Evolutionary conservation across 2,113 vertebrate species (phyloP).

Genomic region (Psittacus erithacus): DNA sequence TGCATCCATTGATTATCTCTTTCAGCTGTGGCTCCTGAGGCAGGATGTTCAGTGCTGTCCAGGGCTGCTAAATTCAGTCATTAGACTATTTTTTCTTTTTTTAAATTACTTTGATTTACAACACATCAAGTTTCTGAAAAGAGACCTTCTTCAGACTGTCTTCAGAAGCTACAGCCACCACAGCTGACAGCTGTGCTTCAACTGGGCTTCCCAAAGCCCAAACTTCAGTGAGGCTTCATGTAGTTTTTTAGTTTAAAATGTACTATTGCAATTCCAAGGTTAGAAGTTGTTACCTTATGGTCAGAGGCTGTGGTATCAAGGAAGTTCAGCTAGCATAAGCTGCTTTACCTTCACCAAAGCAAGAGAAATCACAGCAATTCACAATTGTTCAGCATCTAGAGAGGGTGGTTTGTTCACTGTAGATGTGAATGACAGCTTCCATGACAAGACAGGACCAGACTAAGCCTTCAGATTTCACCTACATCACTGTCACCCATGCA

Average conservation of each 20-base stretch:
- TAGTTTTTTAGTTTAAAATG: neutral
- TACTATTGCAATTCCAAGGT: neutral
- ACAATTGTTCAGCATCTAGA: accelerated
- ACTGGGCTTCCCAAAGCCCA: neutral
- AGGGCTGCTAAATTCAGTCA: neutral
- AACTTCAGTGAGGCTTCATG: neutral
- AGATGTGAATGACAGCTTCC: neutral
- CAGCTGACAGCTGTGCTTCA: neutral
- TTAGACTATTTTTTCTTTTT: neutral
- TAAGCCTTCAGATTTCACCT: neutral
- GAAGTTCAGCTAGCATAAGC: neutral
- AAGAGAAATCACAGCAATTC: neutral
- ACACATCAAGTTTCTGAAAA: neutral
- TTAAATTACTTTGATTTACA: neutral
- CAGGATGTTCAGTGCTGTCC: neutral
- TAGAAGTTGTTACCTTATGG: neutral
- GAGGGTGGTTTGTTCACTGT: neutral
- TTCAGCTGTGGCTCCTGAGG: neutral
- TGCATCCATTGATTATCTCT: neutral
- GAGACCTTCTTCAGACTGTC: neutral
- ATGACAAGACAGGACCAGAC: slow-evolving; percentile 16
- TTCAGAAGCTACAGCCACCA: neutral
- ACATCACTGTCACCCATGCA: neutral
- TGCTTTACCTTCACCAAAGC: neutral
- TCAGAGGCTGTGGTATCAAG: neutral